phyloP scores from a whole-genome alignment of 2,888 invertebrate genomes.

The Abrostola triplasia region DNA sequence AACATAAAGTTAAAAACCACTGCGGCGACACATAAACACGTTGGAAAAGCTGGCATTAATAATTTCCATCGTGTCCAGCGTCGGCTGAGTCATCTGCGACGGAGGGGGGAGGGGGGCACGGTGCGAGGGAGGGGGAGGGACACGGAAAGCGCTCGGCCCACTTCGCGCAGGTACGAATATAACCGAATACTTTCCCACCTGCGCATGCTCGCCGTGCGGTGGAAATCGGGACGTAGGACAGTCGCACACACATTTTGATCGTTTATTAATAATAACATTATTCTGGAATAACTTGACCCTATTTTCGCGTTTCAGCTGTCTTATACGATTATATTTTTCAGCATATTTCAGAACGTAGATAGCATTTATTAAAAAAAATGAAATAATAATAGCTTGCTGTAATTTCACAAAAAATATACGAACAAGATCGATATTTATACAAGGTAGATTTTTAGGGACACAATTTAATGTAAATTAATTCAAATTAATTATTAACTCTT shows the following conservation, averaged over 20 bases:
- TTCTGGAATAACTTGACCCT: background rate
- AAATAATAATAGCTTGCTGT: too few species aligned
- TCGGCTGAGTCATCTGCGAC: constrained; percentile 68
- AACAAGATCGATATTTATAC: too few species aligned
- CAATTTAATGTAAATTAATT: too few species aligned
- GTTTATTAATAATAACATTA: constrained; percentile 13
- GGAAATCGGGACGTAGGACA: constrained; percentile 67
- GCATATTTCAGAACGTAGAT: too few species aligned
- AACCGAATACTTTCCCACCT: constrained; percentile 86
- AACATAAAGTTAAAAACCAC: constrained; percentile 43
- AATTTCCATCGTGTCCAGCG: constrained; percentile 63
- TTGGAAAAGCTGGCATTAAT: constrained; percentile 56
- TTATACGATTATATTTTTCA: too few species aligned
- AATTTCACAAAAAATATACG: too few species aligned
- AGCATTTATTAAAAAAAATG: too few species aligned
- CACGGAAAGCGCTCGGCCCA: constrained; percentile 82
- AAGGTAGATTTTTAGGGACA: too few species aligned
- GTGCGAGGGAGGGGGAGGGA: constrained; percentile 55
- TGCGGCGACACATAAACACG: constrained; percentile 46
- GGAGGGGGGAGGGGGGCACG: constrained; percentile 20
- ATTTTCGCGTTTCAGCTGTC: too few species aligned
- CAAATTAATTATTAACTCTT: too few species aligned
- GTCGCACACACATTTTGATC: constrained; percentile 46
- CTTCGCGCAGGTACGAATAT: constrained; percentile 83
- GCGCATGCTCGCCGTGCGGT: constrained; percentile 66